These are phyloP conservation scores for Lamellibrachia luymesi DNA, from an alignment of 1,140 invertebrate species.

Conservation along the genomic window DNA sequence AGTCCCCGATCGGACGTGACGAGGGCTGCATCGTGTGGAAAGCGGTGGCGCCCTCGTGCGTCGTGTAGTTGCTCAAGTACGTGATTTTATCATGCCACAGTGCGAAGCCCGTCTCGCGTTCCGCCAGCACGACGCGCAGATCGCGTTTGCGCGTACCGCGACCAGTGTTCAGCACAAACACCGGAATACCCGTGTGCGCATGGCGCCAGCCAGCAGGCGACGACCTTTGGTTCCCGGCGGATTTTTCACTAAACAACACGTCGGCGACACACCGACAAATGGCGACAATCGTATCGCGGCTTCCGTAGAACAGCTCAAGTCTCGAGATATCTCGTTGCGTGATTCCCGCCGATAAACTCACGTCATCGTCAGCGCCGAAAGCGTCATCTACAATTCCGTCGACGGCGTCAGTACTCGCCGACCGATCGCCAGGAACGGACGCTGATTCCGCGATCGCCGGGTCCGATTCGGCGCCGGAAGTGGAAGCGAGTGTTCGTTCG, in stretches of 20 bases:
- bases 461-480: constrained; percentile 1
- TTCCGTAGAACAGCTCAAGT: constrained; percentile 23
- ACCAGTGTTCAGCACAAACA: constrained; percentile 25
- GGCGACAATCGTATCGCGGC: neutral
- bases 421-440: too few species aligned
- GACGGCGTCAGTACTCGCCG: neutral
- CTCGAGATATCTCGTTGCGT: neutral
- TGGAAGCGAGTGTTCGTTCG: neutral
- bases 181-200: constrained; percentile 17
- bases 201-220: neutral
- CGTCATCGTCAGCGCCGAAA: neutral
- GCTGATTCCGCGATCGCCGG: neutral
- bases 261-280: constrained; percentile 22
- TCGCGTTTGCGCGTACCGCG: constrained; percentile 2
- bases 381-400: neutral
- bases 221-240: neutral
- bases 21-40: constrained; percentile 4
- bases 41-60: neutral
- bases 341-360: neutral
- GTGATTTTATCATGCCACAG: constrained; percentile 24
- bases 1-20: neutral
- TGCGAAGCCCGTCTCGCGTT: constrained; percentile 19
- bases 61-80: constrained; percentile 20
- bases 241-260: neutral
- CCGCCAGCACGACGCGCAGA: constrained; percentile 18